phyloP scores from a whole-genome alignment of 2,113 vertebrate species.

The Cinclus mexicanus region DNA sequence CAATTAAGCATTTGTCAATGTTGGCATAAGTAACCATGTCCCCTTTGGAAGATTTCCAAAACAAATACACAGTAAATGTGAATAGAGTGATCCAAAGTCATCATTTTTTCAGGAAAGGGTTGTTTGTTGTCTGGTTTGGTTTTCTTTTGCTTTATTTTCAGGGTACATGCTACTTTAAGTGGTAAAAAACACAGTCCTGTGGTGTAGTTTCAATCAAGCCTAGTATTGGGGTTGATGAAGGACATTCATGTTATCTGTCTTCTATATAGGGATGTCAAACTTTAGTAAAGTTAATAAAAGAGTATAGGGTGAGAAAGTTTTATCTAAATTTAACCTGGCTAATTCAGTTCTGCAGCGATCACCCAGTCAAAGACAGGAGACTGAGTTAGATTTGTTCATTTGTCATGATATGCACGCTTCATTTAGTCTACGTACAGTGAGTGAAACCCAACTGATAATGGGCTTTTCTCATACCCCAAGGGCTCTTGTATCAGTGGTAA shows the following conservation, averaged over 20 bases:
- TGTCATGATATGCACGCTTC: not conserved
- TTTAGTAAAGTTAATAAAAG: not conserved
- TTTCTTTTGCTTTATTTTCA: not conserved
- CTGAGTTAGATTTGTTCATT: not conserved
- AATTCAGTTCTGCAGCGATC: not conserved
- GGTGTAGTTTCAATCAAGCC: not conserved
- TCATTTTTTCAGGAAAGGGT: not conserved
- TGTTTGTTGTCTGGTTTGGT: not conserved
- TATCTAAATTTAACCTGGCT: not conserved
- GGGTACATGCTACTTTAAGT: not conserved
- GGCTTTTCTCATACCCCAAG: not conserved
- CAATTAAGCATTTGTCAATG: conserved; percentile 47
- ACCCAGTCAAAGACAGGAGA: not conserved
- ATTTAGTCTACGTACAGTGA: not conserved
- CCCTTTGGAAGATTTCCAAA: conserved; percentile 46
- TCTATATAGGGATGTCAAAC: not conserved
- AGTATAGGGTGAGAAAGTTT: not conserved
- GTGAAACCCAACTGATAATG: not conserved
- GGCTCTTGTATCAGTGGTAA: not conserved
- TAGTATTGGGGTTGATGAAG: not conserved
- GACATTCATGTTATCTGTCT: fast-evolving
- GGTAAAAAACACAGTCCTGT: not conserved
- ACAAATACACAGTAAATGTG: not conserved
- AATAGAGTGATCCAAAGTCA: not conserved
- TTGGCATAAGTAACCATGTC: conserved; percentile 11